Conservation (phyloP, 2,888 invertebrate species). For the Euplexia lucipara region DNA sequence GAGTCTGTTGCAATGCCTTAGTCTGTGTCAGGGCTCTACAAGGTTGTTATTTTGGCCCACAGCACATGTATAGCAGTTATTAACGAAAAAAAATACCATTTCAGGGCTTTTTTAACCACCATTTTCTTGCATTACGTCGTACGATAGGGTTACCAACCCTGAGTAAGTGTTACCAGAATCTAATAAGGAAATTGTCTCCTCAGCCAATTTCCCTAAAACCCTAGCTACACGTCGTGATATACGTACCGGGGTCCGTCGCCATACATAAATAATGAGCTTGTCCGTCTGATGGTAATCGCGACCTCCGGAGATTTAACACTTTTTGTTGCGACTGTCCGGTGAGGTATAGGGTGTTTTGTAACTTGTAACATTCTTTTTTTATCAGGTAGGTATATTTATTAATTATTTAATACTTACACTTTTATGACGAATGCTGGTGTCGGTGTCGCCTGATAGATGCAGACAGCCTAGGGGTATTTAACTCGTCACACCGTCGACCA, state of each 20-base stretch:
- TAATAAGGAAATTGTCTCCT: slow-evolving; percentile 63
- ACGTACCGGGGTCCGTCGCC: slow-evolving; percentile 63
- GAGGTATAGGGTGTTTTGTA: slow-evolving; percentile 54
- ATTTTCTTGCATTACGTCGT: neutral
- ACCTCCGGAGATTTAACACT: slow-evolving; percentile 80
- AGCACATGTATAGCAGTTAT: too few relatives aligned
- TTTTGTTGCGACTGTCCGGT: slow-evolving; percentile 72
- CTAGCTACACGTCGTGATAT: slow-evolving; percentile 63
- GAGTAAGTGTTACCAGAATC: slow-evolving; percentile 25
- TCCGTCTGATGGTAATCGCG: slow-evolving; percentile 77
- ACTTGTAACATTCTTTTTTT: neutral
- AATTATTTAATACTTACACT: too few relatives aligned
- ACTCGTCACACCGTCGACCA: too few relatives aligned
- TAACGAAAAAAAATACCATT: too few relatives aligned
- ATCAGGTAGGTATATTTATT: neutral
- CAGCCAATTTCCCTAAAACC: slow-evolving; percentile 67
- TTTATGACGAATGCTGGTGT: neutral
- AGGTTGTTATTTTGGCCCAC: too few relatives aligned
- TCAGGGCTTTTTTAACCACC: too few relatives aligned
- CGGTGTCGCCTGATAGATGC: too few relatives aligned
- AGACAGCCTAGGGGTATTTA: too few relatives aligned
- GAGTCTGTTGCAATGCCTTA: too few relatives aligned
- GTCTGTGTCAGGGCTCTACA: too few relatives aligned
- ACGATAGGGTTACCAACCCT: neutral
- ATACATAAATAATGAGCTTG: slow-evolving; percentile 82